phyloP scores from a whole-genome alignment of 2,797 vertebrate species.

The Myiotriccus ornatus region DNA sequence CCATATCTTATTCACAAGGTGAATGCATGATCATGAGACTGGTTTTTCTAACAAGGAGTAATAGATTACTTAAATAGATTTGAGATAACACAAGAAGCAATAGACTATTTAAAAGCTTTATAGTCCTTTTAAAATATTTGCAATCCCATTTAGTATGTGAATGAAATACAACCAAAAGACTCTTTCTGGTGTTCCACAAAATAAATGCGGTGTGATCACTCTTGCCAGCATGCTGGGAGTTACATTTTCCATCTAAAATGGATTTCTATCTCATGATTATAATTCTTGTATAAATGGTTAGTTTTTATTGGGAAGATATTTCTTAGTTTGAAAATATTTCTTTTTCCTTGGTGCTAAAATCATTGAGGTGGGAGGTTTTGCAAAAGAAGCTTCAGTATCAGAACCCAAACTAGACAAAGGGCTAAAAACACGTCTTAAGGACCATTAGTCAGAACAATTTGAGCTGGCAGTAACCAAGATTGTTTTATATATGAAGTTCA shows the following conservation, averaged over 20 bases:
- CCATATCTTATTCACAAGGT: background rate
- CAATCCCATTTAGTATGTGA: background rate
- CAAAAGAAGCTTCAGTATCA: background rate
- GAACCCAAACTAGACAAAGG: background rate
- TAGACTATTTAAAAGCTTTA: background rate
- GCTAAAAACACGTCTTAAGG: constrained; percentile 36
- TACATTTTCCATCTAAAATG: background rate
- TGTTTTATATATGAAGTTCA: constrained; percentile 42
- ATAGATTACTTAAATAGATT: background rate
- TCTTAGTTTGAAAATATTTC: background rate
- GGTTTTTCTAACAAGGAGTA: background rate
- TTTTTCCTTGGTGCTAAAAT: constrained; percentile 13
- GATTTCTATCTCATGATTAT: background rate
- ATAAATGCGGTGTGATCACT: background rate
- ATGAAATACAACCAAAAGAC: background rate
- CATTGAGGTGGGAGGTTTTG: background rate
- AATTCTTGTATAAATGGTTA: background rate
- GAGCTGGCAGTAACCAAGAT: background rate
- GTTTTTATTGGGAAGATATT: background rate
- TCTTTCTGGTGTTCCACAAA: background rate
- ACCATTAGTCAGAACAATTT: constrained; percentile 44
- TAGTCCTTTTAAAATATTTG: background rate
- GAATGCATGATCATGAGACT: background rate
- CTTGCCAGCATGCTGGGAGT: background rate
- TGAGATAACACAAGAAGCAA: background rate